A percentile compares a stretch with the other conserved stretches of the same genome.
Conservation (phyloP, 2,888 invertebrate genomes). For the Drosophila subquinaria region DNA sequence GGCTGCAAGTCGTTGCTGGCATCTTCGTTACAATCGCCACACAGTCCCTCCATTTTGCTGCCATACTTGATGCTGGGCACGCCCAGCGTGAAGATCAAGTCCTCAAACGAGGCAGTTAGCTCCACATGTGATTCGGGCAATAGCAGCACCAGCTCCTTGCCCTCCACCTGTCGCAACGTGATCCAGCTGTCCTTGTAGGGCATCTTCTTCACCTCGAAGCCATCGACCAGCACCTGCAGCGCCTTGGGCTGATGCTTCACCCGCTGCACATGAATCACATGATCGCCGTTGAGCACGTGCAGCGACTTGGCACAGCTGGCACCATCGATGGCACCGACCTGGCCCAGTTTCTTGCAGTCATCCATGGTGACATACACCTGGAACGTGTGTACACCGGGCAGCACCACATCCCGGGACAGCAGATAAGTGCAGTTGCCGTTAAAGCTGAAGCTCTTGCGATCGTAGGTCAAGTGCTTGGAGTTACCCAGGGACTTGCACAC, state of each 20-base stretch:
- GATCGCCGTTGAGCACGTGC: slow-evolving; percentile 89
- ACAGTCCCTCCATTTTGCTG: slow-evolving; percentile 91
- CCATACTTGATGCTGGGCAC: slow-evolving; percentile 91
- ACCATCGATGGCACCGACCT: slow-evolving; percentile 55
- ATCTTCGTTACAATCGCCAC: slow-evolving; percentile 91
- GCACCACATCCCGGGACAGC: slow-evolving; percentile 89
- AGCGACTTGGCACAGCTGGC: slow-evolving; percentile 89
- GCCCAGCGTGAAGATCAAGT: slow-evolving; percentile 87
- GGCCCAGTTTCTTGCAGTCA: slow-evolving; percentile 87
- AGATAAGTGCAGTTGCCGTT: slow-evolving; percentile 95
- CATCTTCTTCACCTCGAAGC: slow-evolving; percentile 80
- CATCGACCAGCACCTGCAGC: slow-evolving; percentile 83
- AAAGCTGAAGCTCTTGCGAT: slow-evolving; percentile 91
- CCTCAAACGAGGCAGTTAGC: slow-evolving; percentile 86
- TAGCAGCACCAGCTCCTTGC: slow-evolving; percentile 88
- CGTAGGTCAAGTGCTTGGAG: slow-evolving; percentile 93
- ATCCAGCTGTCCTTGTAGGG: slow-evolving; percentile 89
- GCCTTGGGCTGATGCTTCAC: slow-evolving; percentile 81
- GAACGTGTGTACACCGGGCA: slow-evolving; percentile 86
- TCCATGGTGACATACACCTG: slow-evolving; percentile 90
- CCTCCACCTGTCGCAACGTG: slow-evolving; percentile 87
- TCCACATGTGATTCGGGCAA: slow-evolving; percentile 91
- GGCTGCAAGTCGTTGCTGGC: slow-evolving; percentile 87
- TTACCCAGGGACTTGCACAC: slow-evolving; percentile 91
- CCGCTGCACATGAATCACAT: slow-evolving; percentile 87